phyloP scores from a whole-genome alignment of 2,113 vertebrate genomes.

The Heloderma charlesbogerti region DNA sequence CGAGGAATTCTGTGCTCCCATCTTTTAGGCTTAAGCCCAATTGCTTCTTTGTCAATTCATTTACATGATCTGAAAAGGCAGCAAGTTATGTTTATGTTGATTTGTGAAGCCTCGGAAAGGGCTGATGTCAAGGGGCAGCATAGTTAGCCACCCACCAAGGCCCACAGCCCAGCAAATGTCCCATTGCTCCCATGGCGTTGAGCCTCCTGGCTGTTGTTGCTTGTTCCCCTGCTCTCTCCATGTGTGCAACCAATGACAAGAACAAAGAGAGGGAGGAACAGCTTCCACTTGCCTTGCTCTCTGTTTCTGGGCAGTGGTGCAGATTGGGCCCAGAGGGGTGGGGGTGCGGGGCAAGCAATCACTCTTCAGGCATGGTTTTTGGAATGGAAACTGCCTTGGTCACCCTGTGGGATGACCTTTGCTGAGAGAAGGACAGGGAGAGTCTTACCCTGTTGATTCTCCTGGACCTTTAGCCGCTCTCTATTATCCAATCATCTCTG shows the following conservation, averaged over 20 bases:
- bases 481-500: too few species aligned
- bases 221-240: neutral
- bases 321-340: neutral
- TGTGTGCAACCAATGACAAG: neutral
- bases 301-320: neutral
- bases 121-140: too few species aligned
- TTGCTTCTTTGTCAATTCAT: slow-evolving; percentile 14
- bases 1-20: neutral
- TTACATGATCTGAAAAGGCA: slow-evolving; percentile 11
- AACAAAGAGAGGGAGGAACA: neutral
- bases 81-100: neutral
- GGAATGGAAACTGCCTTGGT: too few species aligned
- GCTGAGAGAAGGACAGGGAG: too few species aligned
- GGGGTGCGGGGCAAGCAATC: too few species aligned
- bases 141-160: too few species aligned
- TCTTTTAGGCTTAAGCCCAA: slow-evolving; percentile 11
- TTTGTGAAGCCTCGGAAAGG: neutral
- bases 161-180: too few species aligned
- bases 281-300: neutral
- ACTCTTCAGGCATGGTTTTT: too few species aligned
- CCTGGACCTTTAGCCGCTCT: too few species aligned
- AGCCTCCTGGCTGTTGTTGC: neutral
- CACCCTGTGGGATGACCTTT: too few species aligned
- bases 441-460: too few species aligned
- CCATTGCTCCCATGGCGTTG: neutral